Evolutionary conservation across 2,797 vertebrate species (phyloP).

Genomic region (Myripristis jacobus): DNA sequence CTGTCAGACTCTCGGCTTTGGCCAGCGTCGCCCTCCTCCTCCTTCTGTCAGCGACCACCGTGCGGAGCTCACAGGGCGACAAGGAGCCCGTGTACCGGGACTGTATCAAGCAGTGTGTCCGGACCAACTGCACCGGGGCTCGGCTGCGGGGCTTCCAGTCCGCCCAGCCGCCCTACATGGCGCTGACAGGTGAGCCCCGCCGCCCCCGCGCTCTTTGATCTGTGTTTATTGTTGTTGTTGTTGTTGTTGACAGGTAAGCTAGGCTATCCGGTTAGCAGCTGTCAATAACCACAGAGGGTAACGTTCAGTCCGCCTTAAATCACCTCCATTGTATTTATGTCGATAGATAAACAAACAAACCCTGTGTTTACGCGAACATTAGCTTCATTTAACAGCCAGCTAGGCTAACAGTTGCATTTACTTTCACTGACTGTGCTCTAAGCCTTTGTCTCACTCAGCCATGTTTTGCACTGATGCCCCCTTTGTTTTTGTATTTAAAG

Average conservation of each 20-base stretch:
- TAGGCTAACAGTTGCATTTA: too few relatives aligned
- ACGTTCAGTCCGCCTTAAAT: too few relatives aligned
- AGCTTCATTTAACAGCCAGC: too few relatives aligned
- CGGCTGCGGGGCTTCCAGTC: conserved; percentile 90
- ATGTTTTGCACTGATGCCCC: too few relatives aligned
- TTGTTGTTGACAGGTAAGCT: conserved; percentile 33
- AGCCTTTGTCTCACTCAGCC: too few relatives aligned
- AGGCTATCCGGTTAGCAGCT: conserved; percentile 32
- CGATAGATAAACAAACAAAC: too few relatives aligned
- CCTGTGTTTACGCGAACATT: too few relatives aligned
- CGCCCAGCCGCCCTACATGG: conserved; percentile 94
- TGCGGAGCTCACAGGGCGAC: conserved; percentile 88
- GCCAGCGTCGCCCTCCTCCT: conserved; percentile 71
- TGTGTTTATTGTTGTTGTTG: neutral
- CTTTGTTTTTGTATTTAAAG: neutral
- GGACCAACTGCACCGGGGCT: conserved; percentile 91
- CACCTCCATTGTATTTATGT: too few relatives aligned
- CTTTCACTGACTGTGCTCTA: too few relatives aligned
- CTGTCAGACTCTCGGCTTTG: conserved; percentile 75
- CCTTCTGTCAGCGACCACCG: conserved; percentile 69
- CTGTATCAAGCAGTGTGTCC: conserved; percentile 90
- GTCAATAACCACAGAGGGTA: too few relatives aligned
- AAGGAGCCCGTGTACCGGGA: conserved; percentile 96
- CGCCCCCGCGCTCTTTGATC: neutral
- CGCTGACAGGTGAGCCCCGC: conserved; percentile 87